These are phyloP conservation scores for Blera fallax DNA, from an alignment of 2,888 invertebrate genomes.

Conservation along the genomic window DNA sequence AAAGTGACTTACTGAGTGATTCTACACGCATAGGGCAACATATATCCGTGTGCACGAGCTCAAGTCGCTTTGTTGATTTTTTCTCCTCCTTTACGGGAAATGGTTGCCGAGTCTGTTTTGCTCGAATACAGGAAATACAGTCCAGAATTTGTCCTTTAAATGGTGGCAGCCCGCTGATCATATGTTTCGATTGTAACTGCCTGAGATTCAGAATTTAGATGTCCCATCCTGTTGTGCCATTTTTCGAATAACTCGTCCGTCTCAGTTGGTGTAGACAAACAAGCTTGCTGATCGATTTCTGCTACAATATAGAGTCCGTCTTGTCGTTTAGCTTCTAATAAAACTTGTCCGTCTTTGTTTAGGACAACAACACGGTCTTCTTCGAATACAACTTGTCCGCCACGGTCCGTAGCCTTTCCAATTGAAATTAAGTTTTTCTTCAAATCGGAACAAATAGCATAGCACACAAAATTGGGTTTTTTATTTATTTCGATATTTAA, in stretches of 20 bases:
- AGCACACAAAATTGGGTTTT: background rate
- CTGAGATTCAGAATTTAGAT: background rate
- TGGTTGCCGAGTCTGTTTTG: background rate
- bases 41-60: background rate
- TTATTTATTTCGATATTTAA: background rate
- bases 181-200: background rate
- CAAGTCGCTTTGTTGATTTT: background rate
- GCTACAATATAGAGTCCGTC: background rate
- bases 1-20: background rate
- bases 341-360: background rate
- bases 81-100: background rate
- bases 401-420: background rate
- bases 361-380: background rate
- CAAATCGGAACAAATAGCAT: background rate
- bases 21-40: background rate
- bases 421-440: conserved; percentile 9
- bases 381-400: background rate
- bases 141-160: background rate
- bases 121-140: background rate
- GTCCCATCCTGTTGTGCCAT: background rate
- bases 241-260: background rate
- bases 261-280: background rate
- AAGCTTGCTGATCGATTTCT: background rate
- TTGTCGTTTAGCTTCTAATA: background rate
- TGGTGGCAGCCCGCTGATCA: background rate